Evolutionary conservation across 2,797 vertebrate genomes (phyloP).

Genomic region (Argyrosomus regius): DNA sequence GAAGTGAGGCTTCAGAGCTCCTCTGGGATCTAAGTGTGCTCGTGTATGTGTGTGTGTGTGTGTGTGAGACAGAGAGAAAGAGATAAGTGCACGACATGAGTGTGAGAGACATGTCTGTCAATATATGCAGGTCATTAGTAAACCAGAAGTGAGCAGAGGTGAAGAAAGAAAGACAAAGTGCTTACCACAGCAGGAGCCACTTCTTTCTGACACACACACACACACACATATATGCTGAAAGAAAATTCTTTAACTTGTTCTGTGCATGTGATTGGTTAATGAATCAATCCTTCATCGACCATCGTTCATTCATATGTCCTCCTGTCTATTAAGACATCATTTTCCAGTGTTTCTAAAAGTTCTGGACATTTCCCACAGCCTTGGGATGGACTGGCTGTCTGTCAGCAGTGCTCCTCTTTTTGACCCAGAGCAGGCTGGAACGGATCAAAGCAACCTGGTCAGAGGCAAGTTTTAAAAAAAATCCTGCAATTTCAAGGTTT

Average conservation of each 20-base stretch:
- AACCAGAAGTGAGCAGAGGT: conserved; percentile 61
- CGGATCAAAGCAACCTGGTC: conserved; percentile 48
- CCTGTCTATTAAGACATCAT: conserved; percentile 18
- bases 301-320: background rate
- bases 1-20: conserved; percentile 59
- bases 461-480: conserved; percentile 17
- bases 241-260: background rate
- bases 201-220: conserved; percentile 22
- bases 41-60: conserved; percentile 26
- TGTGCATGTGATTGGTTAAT: background rate
- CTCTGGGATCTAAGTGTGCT: conserved; percentile 57
- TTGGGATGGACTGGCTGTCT: conserved; percentile 2
- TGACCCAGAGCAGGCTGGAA: conserved; percentile 10
- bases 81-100: conserved; percentile 41
- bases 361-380: background rate
- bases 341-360: background rate
- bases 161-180: conserved; percentile 61
- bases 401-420: conserved; percentile 19
- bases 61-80: background rate
- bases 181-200: conserved; percentile 51
- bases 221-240: background rate
- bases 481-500: background rate
- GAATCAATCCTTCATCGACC: background rate
- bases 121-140: conserved; percentile 70
- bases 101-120: conserved; percentile 64